Evolutionary conservation across 1,140 invertebrate species (phyloP).

Genomic region (Pseudoatta argentina): DNA sequence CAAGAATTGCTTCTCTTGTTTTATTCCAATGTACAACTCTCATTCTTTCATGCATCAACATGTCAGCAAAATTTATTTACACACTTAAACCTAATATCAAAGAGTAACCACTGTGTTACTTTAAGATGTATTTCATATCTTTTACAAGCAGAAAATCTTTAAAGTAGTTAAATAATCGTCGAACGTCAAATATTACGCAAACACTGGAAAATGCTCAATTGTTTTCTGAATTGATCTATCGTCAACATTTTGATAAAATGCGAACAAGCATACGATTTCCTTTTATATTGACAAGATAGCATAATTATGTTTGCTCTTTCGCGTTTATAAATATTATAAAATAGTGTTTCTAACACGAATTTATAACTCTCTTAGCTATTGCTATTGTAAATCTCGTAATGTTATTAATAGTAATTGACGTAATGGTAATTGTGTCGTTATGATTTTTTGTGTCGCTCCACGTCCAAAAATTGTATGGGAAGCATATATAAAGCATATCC

Average conservation of each 20-base stretch:
- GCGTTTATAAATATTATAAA: conserved; percentile 65
- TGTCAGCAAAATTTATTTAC: conserved; percentile 43
- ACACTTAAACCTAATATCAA: conserved; percentile 23
- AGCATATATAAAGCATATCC: conserved; percentile 62
- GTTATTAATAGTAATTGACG: conserved; percentile 48
- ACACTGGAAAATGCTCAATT: background rate
- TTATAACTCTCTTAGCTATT: conserved; percentile 47
- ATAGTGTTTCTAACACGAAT: conserved; percentile 21
- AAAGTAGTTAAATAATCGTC: conserved; percentile 39
- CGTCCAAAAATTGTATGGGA: conserved; percentile 35
- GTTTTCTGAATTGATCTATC: conserved; percentile 16
- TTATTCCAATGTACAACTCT: conserved; percentile 38
- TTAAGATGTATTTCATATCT: conserved; percentile 42
- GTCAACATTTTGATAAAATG: conserved; percentile 36
- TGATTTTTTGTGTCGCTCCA: conserved; percentile 44
- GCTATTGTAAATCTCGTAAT: conserved; percentile 43
- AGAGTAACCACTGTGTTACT: conserved; percentile 37
- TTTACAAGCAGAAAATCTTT: conserved; percentile 45
- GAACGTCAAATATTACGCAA: conserved; percentile 7
- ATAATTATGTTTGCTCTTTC: conserved; percentile 14
- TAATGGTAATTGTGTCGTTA: conserved; percentile 24
- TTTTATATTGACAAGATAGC: conserved; percentile 33
- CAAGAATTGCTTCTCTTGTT: conserved; percentile 69
- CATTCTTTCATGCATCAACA: conserved; percentile 53
- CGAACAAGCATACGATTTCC: conserved; percentile 35